A percentile compares a stretch with the other conserved stretches of the same genome.
Conservation (phyloP, 2,113 vertebrate species). For the Phalacrocorax aristotelis region DNA sequence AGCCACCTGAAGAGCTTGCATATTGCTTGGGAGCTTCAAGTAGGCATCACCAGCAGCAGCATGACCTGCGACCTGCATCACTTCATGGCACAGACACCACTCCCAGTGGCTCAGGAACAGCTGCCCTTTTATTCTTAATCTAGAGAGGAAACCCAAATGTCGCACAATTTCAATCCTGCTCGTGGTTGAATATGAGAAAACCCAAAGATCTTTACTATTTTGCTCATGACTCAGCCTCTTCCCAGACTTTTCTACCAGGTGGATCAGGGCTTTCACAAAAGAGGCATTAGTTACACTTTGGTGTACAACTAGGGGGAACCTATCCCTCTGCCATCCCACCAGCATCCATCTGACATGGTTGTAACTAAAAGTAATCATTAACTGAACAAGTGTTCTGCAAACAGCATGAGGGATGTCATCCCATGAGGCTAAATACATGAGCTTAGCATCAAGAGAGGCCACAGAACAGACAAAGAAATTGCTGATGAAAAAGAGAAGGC, state of each 20-base stretch:
- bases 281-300: background rate
- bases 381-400: background rate
- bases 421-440: background rate
- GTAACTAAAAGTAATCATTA: background rate
- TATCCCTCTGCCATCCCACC: background rate
- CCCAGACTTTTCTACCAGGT: background rate
- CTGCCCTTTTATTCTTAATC: background rate
- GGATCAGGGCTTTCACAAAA: background rate
- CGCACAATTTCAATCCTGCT: background rate
- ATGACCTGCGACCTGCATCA: no score
- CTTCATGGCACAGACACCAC: background rate
- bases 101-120: background rate
- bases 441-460: background rate
- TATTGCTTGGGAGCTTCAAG: background rate
- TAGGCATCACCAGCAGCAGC: background rate
- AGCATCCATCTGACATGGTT: background rate
- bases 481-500: background rate
- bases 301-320: background rate
- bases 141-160: background rate
- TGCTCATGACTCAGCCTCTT: background rate
- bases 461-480: background rate
- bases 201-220: background rate
- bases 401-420: background rate
- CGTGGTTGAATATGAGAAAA: background rate
- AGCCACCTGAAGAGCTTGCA: background rate